These are phyloP conservation scores for Tokudaia tokunoshimensis DNA, from an alignment of 2,797 vertebrate species.

Conservation along the genomic window DNA sequence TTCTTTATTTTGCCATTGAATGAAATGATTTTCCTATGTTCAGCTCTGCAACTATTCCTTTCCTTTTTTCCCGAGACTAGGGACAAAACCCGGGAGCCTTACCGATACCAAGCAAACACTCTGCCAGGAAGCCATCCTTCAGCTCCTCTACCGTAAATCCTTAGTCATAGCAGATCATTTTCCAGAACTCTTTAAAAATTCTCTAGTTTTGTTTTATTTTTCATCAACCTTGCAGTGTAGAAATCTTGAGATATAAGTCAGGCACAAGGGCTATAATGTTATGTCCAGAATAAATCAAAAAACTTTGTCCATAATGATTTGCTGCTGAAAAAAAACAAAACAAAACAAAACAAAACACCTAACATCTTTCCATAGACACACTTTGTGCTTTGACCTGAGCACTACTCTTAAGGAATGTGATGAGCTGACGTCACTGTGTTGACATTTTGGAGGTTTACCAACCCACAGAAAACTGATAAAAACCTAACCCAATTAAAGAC, in stretches of 20 bases:
- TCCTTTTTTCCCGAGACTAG: neutral
- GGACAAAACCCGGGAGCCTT: neutral
- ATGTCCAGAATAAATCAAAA: slow-evolving; percentile 8
- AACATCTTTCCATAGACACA: slow-evolving; percentile 5
- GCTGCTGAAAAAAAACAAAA: neutral
- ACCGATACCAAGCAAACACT: neutral
- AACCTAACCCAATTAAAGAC: neutral
- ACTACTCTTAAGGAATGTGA: neutral
- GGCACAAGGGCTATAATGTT: neutral
- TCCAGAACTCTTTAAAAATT: slow-evolving; percentile 18
- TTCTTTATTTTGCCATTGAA: slow-evolving; percentile 41
- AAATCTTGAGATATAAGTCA: neutral
- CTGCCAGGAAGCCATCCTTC: neutral
- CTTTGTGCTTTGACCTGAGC: slow-evolving; percentile 3
- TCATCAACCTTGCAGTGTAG: neutral
- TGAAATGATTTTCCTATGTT: slow-evolving; percentile 38
- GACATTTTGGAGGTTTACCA: slow-evolving; percentile 46
- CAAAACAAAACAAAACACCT: neutral
- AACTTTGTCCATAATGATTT: neutral
- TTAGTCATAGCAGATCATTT: slow-evolving; percentile 9
- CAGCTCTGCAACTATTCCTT: slow-evolving; percentile 2
- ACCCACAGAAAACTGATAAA: slow-evolving; percentile 37
- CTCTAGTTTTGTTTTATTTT: slow-evolving; percentile 56
- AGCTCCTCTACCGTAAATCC: neutral
- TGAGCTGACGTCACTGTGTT: slow-evolving; percentile 23